Evolutionary conservation across 2,113 vertebrate species (phyloP).

Genomic region (Spea bombifrons): DNA sequence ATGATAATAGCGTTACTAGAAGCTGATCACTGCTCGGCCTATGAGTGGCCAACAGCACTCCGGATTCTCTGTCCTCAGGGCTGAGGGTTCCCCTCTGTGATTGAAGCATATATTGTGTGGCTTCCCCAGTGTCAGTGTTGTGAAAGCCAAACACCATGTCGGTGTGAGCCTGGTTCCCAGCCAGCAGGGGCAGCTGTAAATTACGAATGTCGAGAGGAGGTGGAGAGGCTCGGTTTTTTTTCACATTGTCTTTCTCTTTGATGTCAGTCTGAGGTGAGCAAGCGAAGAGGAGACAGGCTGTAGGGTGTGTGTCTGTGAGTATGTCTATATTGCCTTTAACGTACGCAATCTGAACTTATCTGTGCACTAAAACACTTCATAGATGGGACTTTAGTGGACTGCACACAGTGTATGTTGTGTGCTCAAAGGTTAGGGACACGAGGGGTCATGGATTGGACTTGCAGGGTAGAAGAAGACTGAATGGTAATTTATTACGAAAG

Average conservation of each 20-base stretch:
- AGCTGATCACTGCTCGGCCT: too few relatives aligned
- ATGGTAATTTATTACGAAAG: too few relatives aligned
- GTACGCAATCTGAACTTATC: too few relatives aligned
- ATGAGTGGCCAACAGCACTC: too few relatives aligned
- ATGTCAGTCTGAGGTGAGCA: slow-evolving; percentile 4
- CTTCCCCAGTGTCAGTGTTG: background rate
- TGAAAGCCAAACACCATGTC: background rate
- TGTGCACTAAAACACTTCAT: too few relatives aligned
- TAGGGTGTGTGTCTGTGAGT: background rate
- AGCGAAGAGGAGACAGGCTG: background rate
- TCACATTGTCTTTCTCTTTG: slow-evolving; percentile 22
- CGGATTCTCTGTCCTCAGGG: background rate
- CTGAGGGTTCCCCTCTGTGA: background rate
- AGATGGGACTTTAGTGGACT: too few relatives aligned
- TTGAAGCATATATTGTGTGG: background rate
- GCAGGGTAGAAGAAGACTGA: too few relatives aligned
- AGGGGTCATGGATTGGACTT: too few relatives aligned
- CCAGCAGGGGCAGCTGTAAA: slow-evolving; percentile 2
- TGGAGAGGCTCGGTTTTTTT: slow-evolving; percentile 6
- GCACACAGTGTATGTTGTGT: too few relatives aligned
- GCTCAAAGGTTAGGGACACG: too few relatives aligned
- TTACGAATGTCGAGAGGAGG: background rate
- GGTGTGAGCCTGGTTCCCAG: background rate
- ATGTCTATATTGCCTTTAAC: background rate
- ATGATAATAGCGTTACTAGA: too few relatives aligned